Evolutionary conservation across 2,888 invertebrate species (phyloP).

Genomic region (Idaea aversata): DNA sequence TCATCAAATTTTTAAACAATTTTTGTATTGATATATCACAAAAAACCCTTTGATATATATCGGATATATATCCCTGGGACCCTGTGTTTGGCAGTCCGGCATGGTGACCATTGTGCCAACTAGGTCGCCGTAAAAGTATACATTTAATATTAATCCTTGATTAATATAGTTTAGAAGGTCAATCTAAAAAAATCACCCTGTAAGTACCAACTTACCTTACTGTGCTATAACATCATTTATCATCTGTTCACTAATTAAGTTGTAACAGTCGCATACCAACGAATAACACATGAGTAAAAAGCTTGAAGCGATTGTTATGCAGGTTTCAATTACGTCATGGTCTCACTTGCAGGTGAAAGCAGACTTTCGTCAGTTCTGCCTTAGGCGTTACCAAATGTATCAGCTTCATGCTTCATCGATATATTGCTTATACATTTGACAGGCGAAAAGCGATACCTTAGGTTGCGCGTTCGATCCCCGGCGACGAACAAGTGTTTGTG

Average conservation of each 20-base stretch:
- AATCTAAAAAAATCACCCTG: background rate
- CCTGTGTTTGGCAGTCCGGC: no score
- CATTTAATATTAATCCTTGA: no score
- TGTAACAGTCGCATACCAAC: slow-evolving; percentile 1
- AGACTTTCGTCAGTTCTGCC: slow-evolving; percentile 3
- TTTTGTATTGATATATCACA: no score
- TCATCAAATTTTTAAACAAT: no score
- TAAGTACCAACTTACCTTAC: background rate
- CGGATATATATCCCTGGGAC: no score
- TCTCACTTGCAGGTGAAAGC: slow-evolving; percentile 3
- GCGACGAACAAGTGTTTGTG: no score
- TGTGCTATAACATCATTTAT: background rate
- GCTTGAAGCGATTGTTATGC: slow-evolving; percentile 26
- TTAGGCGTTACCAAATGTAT: slow-evolving; percentile 1
- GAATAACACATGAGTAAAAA: slow-evolving; percentile 6
- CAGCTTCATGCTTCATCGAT: slow-evolving; percentile 12
- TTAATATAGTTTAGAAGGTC: background rate
- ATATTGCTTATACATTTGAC: no score
- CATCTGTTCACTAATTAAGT: background rate
- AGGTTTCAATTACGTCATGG: background rate
- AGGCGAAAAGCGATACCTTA: no score
- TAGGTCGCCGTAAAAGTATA: no score
- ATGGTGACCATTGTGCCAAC: no score
- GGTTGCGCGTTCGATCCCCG: no score
- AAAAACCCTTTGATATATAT: no score